Percentiles rank a stretch among this genome's conserved stretches.
Conservation (phyloP, 2,888 invertebrate genomes). For the Dryocosmus kuriphilus region DNA sequence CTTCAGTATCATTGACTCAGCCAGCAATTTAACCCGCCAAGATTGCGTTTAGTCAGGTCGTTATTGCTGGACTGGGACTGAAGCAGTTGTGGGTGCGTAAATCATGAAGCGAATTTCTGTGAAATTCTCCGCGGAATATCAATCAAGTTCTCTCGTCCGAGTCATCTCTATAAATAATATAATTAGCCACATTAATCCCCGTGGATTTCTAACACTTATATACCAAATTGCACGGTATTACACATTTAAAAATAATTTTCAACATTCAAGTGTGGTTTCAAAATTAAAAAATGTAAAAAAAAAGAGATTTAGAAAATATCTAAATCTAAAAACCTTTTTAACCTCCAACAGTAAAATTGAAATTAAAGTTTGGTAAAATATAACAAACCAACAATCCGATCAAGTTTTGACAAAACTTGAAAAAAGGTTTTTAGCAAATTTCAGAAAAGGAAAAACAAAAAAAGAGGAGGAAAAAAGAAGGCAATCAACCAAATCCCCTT, state of each 20-base stretch:
- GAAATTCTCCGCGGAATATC: slow-evolving; percentile 20
- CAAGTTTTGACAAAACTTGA: no score
- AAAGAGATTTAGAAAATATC: no score
- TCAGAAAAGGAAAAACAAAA: no score
- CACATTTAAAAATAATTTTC: background rate
- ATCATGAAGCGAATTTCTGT: slow-evolving; percentile 25
- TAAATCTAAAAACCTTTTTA: no score
- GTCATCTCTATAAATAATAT: slow-evolving; percentile 36
- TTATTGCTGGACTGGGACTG: slow-evolving; percentile 19
- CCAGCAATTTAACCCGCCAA: slow-evolving; percentile 32
- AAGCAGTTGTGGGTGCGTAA: slow-evolving; percentile 29
- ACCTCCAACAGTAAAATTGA: no score
- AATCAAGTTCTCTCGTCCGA: slow-evolving; percentile 30
- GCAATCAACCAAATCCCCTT: no score
- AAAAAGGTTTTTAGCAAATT: no score
- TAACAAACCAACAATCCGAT: no score
- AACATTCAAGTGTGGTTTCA: background rate
- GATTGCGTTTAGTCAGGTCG: slow-evolving; percentile 46
- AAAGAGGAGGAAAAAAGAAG: no score
- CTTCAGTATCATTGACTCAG: slow-evolving; percentile 43
- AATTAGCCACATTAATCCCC: slow-evolving; percentile 16
- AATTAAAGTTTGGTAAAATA: no score
- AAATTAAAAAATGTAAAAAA: no score
- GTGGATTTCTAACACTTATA: background rate
- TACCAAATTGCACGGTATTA: background rate